Base-by-base conservation (phyloP, 2,113 vertebrate species). In the Ceyx cyanopectus region DNA sequence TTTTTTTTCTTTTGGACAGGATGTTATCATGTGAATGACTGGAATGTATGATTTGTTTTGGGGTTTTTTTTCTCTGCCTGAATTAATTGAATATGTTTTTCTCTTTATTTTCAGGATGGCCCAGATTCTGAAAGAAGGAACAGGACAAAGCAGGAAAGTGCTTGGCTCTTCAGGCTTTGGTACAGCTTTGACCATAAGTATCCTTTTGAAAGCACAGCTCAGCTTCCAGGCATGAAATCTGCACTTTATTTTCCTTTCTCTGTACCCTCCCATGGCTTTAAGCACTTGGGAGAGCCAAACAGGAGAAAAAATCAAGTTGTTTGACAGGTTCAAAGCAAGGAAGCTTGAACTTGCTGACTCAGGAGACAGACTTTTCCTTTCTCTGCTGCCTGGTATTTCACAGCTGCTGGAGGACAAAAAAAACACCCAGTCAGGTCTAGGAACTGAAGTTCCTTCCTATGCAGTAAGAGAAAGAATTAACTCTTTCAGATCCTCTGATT, bases 171-270 rank as follows among this genome's bases (percentile, higher is more conserved):
- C 98, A 98, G 99, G 85, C 96, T 99, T 10, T 99, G 99, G 99
- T 99, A 99, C 78, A 99, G 98, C 90, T 99, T 99, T 96, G 99
- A 99, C 94, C 99, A 99, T 94, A 99, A 99, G 99, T 99, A 99
- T 99, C 99, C 98, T 99, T 98, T 97, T 88, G 81, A 87, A 81
- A 92, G 41, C 27, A 81, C 80, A 67, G 37, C 60, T 54, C 76
- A 26, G 10, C 43, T 65, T 81, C 41, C 79, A 65, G 69, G 34
- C 45, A 27, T 41, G n/a, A 77, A 77, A 29, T 56, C 13, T 30
- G 87, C n/a, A 6, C 10, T 20, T 26, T 73, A 32, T 72, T 75
- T 82, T 24, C 17, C 30, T 90, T 89, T 80, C 53, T 18, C 10
- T 29, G 9, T 80, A 56, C n/a, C 12, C 15, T 10, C 48, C 15